Percentiles rank a stretch among this genome's conserved stretches.
These are phyloP conservation scores for Paratrypauchen microcephalus DNA, from an alignment of 2,797 vertebrate species.

Conservation along the genomic window DNA sequence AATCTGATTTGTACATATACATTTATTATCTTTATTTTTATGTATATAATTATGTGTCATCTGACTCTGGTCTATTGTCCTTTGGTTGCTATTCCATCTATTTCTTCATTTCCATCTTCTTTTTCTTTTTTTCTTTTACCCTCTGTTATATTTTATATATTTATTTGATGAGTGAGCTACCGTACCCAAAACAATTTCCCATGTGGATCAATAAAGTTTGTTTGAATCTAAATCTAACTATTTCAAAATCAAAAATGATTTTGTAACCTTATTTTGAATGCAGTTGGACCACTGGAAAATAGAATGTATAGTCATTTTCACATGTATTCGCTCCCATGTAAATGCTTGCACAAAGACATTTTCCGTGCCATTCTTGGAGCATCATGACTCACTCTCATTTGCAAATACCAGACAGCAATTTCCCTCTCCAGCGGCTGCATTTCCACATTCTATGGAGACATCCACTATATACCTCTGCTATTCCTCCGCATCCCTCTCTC, in stretches of 20 bases:
- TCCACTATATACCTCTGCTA: constrained; percentile 9
- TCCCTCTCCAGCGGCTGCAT: constrained; percentile 9
- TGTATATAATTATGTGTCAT: too few relatives aligned
- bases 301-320: not conserved
- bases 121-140: too few relatives aligned
- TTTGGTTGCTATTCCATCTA: too few relatives aligned
- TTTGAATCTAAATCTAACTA: too few relatives aligned
- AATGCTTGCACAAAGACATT: not conserved
- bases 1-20: too few relatives aligned
- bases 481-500: constrained; percentile 16
- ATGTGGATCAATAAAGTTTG: too few relatives aligned
- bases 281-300: not conserved
- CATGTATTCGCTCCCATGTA: not conserved
- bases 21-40: too few relatives aligned
- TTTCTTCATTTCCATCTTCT: too few relatives aligned
- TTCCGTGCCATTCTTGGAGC: not conserved
- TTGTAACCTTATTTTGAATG: not conserved
- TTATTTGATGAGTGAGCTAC: too few relatives aligned
- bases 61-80: too few relatives aligned
- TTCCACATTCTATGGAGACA: constrained; percentile 16
- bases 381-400: constrained; percentile 15
- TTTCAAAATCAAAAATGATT: not conserved
- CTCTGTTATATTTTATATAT: too few relatives aligned
- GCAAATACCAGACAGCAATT: constrained; percentile 6
- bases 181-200: too few relatives aligned